phyloP scores from a whole-genome alignment of 2,888 invertebrate genomes.

The Tortrix viridana region DNA sequence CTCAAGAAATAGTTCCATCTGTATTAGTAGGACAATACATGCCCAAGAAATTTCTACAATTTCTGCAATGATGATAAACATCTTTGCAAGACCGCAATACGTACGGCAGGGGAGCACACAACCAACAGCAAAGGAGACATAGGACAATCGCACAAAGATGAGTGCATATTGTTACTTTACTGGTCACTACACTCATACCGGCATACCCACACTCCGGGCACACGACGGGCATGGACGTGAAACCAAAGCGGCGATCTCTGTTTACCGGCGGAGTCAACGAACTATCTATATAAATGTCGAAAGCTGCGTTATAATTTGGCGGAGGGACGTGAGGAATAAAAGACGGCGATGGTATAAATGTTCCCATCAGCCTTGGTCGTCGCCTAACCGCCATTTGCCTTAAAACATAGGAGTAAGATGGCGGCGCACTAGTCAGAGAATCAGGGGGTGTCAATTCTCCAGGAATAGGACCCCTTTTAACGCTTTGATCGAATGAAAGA shows the following conservation, averaged over 20 bases:
- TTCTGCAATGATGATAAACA: constrained; percentile 76
- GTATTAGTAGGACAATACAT: constrained; percentile 76
- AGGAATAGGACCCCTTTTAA: constrained; percentile 39
- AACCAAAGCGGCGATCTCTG: constrained; percentile 65
- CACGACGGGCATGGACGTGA: constrained; percentile 63
- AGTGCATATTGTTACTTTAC: constrained; percentile 71
- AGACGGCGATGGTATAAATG: constrained; percentile 75
- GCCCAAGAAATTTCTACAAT: constrained; percentile 70
- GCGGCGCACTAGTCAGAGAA: constrained; percentile 72
- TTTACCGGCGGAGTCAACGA: constrained; percentile 57
- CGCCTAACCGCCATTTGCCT: constrained; percentile 66
- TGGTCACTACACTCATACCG: constrained; percentile 64
- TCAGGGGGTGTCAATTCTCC: constrained; percentile 65
- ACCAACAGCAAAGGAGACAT: constrained; percentile 76
- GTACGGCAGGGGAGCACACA: constrained; percentile 75
- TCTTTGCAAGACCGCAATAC: constrained; percentile 75
- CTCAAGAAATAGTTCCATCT: constrained; percentile 47
- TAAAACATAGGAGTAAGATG: constrained; percentile 75
- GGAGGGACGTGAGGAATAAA: constrained; percentile 74
- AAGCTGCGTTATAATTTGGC: constrained; percentile 73
- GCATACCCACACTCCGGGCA: constrained; percentile 73
- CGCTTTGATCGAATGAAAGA: constrained; percentile 24
- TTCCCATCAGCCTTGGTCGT: constrained; percentile 72
- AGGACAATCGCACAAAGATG: constrained; percentile 70
- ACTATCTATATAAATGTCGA: constrained; percentile 73